phyloP scores from a whole-genome alignment of 2,888 invertebrate genomes.

The Argyra leucocephala region DNA sequence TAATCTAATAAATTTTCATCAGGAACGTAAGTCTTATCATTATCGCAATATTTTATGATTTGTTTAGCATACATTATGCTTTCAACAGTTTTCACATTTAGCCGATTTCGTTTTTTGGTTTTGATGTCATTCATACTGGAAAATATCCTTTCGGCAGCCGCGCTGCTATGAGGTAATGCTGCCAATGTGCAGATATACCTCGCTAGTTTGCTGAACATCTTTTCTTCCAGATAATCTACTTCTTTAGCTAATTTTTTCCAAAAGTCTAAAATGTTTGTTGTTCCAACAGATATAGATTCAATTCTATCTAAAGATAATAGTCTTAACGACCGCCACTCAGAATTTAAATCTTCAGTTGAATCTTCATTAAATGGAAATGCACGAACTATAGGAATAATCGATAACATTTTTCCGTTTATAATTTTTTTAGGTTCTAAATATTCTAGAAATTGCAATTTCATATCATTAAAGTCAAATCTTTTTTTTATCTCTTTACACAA shows the following conservation, averaged over 20 bases:
- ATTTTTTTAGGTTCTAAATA: conserved; percentile 12
- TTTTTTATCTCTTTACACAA: no score
- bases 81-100: conserved; percentile 12
- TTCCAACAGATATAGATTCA: conserved; percentile 8
- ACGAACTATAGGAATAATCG: conserved; percentile 11
- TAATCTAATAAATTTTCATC: no score
- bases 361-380: conserved; percentile 8
- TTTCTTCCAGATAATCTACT: conserved; percentile 11
- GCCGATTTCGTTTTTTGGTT: conserved; percentile 13
- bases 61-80: conserved; percentile 7
- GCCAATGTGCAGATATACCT: conserved; percentile 14
- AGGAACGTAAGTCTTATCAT: no score
- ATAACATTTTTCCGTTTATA: conserved; percentile 6
- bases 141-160: conserved; percentile 16
- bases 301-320: conserved; percentile 10
- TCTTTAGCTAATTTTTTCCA: conserved; percentile 7
- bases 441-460: conserved; percentile 13
- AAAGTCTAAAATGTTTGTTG: conserved; percentile 8
- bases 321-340: conserved; percentile 12
- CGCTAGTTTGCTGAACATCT: conserved; percentile 11
- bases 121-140: conserved; percentile 11
- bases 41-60: no score
- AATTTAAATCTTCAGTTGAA: conserved; percentile 13
- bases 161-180: conserved; percentile 15
- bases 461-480: background rate